Percentiles rank a stretch among this genome's conserved stretches.
Evolutionary conservation across 2,797 vertebrate species (phyloP).

Genomic region (Serranus cabrilla): DNA sequence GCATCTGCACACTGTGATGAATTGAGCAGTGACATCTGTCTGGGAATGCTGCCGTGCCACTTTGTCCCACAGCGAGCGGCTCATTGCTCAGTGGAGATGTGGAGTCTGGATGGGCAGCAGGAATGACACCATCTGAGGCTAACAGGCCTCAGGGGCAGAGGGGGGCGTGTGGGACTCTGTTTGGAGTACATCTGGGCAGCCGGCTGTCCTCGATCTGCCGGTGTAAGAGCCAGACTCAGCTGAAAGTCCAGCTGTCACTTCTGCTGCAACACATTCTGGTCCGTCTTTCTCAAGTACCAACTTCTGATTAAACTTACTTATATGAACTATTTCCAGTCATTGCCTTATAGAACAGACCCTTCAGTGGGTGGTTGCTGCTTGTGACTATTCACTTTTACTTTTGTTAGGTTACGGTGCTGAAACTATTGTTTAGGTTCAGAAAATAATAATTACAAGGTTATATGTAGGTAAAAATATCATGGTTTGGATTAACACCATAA

Average conservation of each 20-base stretch:
- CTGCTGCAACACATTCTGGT: conserved; percentile 18
- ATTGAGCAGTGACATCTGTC: conserved; percentile 64
- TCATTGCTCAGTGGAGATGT: conserved; percentile 65
- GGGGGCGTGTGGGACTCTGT: conserved; percentile 51
- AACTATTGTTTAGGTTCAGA: no score
- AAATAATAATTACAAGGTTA: no score
- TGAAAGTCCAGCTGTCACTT: conserved; percentile 72
- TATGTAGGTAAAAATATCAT: no score
- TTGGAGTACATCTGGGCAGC: conserved; percentile 68
- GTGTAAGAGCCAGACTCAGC: conserved; percentile 64
- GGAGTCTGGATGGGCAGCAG: conserved; percentile 41
- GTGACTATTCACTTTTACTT: no score
- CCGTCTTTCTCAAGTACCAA: conserved; percentile 22
- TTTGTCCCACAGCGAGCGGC: conserved; percentile 44
- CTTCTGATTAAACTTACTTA: conserved; percentile 15
- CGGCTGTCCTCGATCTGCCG: conserved; percentile 60
- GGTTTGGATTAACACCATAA: no score
- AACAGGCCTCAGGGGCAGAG: conserved; percentile 58
- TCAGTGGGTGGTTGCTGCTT: neutral
- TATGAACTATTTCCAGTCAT: neutral
- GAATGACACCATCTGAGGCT: conserved; percentile 68
- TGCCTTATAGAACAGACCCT: neutral
- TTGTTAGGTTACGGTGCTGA: no score
- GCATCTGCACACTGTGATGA: conserved; percentile 63
- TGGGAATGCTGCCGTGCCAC: conserved; percentile 40